Evolutionary conservation across 2,888 invertebrate species (phyloP), one percentile per base, ranked within the genome.

Genomic region (Calliphora vomitoria): DNA sequence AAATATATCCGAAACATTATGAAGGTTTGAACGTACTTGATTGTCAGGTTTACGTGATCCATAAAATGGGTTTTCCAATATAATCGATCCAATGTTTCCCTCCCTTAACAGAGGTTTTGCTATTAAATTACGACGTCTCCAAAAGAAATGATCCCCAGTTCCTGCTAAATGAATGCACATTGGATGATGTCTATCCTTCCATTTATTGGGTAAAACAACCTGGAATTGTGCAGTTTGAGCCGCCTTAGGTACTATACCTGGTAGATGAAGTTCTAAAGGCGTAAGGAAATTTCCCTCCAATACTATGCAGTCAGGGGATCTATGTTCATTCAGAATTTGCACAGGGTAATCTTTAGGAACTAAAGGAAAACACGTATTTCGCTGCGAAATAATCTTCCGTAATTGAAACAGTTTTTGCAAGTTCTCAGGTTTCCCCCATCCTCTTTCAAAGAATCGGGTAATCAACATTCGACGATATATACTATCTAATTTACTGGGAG

Each of bases 11-110:
- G 98, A 98, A 4, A 99, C 99, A 94, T 99, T 97, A 93, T 97
- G 97, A 74, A 99, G 95, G 91, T 97, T 97, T 1, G 99, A 99
- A 50, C 98, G 96, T 85, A 96, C 94, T 95, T 98, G 98, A 92
- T 97, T 96, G 89, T 95, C 96, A 0, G 98, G 98, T 94, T 98
- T 98, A 89, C 98, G 95, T 1, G 96, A 93, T 47, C 98, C 98
- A 94, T 98, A 98, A 94, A 98, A 99, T 11, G 99, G 99, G 94
- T 99, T 99, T 94, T 99, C 99, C 89, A 99, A 94, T 87, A 99
- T 96, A 75, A 99, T 97, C 2, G 99, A 97, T 74, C 97, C 99
- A 90, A 99, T 98, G 58, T 98, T 98, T 35, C 96, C 96, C 92
- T 98, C 97, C 93, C 97, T 97, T 6, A 99, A 93, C 82, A 99